Evolutionary conservation across 2,888 invertebrate genomes (phyloP), one percentile per base, ranked within the genome.

Genomic region (Dryadula phaetusa): DNA sequence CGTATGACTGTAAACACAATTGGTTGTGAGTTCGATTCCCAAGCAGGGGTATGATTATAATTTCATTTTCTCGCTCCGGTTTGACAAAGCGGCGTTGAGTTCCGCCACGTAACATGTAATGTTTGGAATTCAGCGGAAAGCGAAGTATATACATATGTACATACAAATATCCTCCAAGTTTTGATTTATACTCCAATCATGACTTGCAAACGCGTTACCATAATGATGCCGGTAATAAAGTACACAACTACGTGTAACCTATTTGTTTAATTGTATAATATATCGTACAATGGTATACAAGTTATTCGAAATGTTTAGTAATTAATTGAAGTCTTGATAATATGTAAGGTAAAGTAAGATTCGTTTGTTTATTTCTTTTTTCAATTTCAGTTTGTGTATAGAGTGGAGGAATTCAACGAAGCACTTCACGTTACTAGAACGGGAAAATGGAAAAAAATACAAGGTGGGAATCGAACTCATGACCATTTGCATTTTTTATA

Each of bases 141-240:
- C 54, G n/a, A 10, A 56, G 25, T 56, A 40, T 37, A 20, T n/a
- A n/a, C n/a, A n/a, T n/a, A n/a, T 40, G n/a, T 40, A 16, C 25
- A n/a, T 56, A 32, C 32, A 37, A 12, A 56, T 25, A 40, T 25
- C 22, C 10, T 40, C 16, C 20, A 56, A 56, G n/a, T 56, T 56
- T 22, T 56, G 56, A 56, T 56, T 56, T 56, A 56, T 25, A 40
- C 56, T 56, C 40, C 25, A 56, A 56, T 56, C 56, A 56, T 56
- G 56, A 56, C 56, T 56, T 56, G 40, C 56, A 40, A 56, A 56
- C 56, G 22, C 56, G 40, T 40, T 25, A 56, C 40, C 5, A 56
- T 25, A 56, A 20, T 40, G 56, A 56, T 37, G 56, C 20, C 22
- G n/a, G 56, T 25, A 56, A 56, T 56, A 56, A 56, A 40, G 40